These are phyloP conservation scores for Crepidodera aurea DNA, from an alignment of 2,888 invertebrate species.

Conservation along the genomic window DNA sequence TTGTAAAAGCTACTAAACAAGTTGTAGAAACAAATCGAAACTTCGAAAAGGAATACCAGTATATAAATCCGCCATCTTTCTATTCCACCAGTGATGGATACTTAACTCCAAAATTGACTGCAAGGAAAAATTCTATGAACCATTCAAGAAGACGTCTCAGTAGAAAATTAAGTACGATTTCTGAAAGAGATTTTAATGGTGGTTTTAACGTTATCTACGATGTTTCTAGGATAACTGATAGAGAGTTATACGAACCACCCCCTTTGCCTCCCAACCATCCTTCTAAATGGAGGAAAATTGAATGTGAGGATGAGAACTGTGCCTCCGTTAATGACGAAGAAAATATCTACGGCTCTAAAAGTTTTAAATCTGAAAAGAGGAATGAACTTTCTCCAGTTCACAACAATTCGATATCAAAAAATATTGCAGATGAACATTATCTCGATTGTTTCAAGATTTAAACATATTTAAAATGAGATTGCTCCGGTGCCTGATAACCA, in stretches of 20 bases:
- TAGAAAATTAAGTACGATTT: conserved; percentile 27
- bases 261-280: conserved; percentile 33
- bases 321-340: neutral
- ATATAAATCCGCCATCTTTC: conserved; percentile 20
- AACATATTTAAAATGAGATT: too few relatives aligned
- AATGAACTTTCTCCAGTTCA: neutral
- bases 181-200: conserved; percentile 28
- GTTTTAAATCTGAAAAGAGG: neutral
- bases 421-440: neutral
- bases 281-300: conserved; percentile 8
- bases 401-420: conserved; percentile 2
- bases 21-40: too few relatives aligned
- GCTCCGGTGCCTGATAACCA: too few relatives aligned
- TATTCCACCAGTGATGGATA: conserved; percentile 34
- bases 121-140: conserved; percentile 5
- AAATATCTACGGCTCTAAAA: neutral
- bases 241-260: conserved; percentile 26
- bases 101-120: conserved; percentile 29
- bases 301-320: neutral
- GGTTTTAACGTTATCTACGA: conserved; percentile 9
- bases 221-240: neutral
- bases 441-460: neutral
- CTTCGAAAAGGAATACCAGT: conserved; percentile 10
- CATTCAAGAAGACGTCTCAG: conserved; percentile 9
- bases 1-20: conserved; percentile 27